Evolutionary conservation across 2,797 vertebrate species (phyloP), one percentile per base, ranked within the genome.

Genomic region (Oreortyx pictus): DNA sequence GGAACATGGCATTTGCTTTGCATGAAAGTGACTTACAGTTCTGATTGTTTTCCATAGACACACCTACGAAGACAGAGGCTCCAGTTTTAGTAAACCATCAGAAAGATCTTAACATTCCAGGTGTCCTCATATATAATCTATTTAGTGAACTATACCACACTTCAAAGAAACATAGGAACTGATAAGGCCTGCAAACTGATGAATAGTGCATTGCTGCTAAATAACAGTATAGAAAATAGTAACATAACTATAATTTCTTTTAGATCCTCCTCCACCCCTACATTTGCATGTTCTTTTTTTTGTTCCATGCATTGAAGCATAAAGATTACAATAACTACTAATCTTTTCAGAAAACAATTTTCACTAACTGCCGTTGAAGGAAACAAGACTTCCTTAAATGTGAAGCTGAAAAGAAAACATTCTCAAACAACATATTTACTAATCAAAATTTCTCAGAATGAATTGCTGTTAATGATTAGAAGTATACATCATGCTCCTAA

Each of bases 241-340:
- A 70, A 90, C 2, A 3, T 33, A 54, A 31, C 49, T 68, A 50
- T 59, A 43, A 82, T 84, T 90, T 92, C 67, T 91, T 93, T 67
- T 67, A 88, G 31, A 54, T 50, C 54, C 22, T 83, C 70, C 18
- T 31, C 47, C 4, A 0, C 11, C 23, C 60, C 52, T 43, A 76
- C 75, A 92, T 95, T 71, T 93, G 57, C 78, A 85, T 85, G 19
- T 73, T 92, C 54, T 76, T 93, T 92, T 57, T 86, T 91, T 88
- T 90, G 23, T 94, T 85, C 41, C 15, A 4, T 13, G 24, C 60
- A 80, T 23, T 39, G 78, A 90, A 29, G 72, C 78, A 80, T 33
- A 80, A 22, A 65, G 57, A 87, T 85, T 76, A 82, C 76, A 81
- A 46, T 79, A 92, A 92, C 56, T 64, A 72, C 33, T 76, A 70